Percentiles rank a stretch among this genome's conserved stretches.
These are phyloP conservation scores for Oreochromis niloticus DNA, from an alignment of 2,113 vertebrate genomes.

Conservation along the genomic window DNA sequence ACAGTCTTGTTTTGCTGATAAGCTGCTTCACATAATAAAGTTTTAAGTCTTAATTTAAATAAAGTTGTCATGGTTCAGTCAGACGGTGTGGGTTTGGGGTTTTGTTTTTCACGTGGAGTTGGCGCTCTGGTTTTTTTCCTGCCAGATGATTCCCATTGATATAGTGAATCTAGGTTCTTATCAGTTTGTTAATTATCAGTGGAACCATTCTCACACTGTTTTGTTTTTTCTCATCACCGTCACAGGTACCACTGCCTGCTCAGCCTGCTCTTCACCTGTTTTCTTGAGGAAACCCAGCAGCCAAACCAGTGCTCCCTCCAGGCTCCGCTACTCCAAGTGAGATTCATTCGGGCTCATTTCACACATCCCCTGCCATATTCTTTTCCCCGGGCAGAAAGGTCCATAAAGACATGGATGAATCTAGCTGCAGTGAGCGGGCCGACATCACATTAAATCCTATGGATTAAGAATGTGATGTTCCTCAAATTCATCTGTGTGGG, in stretches of 20 bases:
- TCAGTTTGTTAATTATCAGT: background rate
- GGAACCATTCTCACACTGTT: background rate
- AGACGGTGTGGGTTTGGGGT: too few species aligned
- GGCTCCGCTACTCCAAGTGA: background rate
- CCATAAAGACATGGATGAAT: background rate
- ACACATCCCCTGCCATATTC: fast-evolving
- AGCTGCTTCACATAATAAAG: too few species aligned
- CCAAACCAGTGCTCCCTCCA: background rate
- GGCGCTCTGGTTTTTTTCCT: background rate
- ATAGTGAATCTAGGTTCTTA: background rate
- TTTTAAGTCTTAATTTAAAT: too few species aligned
- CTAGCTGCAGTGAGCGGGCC: background rate
- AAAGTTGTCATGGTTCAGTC: too few species aligned
- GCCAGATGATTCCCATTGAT: background rate
- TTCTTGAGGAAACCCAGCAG: background rate
- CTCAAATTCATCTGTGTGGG: background rate
- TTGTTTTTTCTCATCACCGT: background rate
- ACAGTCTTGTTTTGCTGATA: too few species aligned
- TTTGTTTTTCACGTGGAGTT: too few species aligned
- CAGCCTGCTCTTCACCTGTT: background rate
- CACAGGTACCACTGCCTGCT: background rate
- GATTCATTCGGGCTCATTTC: background rate
- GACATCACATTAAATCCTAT: background rate
- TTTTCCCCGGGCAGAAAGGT: background rate
- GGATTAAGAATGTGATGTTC: background rate